Evolutionary conservation across 2,888 invertebrate genomes (phyloP), one percentile per base, ranked within the genome.

Genomic region (Lasiommata megera): DNA sequence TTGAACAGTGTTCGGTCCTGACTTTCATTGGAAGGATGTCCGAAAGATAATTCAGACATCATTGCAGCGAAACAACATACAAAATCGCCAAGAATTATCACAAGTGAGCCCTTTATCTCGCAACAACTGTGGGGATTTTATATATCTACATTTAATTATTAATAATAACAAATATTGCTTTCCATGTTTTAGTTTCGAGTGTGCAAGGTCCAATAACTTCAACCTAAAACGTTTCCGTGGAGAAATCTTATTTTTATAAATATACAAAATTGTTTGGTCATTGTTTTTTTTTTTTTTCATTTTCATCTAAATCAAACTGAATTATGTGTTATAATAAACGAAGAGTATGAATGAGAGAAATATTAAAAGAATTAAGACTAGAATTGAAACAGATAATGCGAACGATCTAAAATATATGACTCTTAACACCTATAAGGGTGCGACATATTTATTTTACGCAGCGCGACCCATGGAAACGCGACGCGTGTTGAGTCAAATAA

Each of bases 191-290:
- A 58, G 60, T 58, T n/a, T 34, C 62, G 62, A 74, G 71, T 59
- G 70, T 58, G 61, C 56, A 54, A 68, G 69, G 70, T 60, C 76
- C 31, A 53, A 62, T 66, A 65, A 23, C 43, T 12, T 47, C 18
- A 34, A 68, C 70, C 71, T 50, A 60, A 64, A 68, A 68, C 70
- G 58, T 62, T 73, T 70, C 72, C 77, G 71, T 64, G 60, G 14
- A 14, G 11, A 51, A 41, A 52, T 54, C 59, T 62, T 66, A 68
- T 14, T 31, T 31, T 46, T 77, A 82, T 79, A 80, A 80, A 82
- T 79, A 79, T 84, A 82, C 76, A 82, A 83, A 73, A 80, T 79
- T 72, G 70, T 68, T 87, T 86, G 86, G 84, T 84, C 84, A 65
- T 73, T 77, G 79, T n/a, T 43, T 43, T 23, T 29, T 29, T 41